Percentiles rank a stretch among this genome's conserved stretches.
phyloP scores from a whole-genome alignment of 2,797 vertebrate species.

The Tragopan temminckii region DNA sequence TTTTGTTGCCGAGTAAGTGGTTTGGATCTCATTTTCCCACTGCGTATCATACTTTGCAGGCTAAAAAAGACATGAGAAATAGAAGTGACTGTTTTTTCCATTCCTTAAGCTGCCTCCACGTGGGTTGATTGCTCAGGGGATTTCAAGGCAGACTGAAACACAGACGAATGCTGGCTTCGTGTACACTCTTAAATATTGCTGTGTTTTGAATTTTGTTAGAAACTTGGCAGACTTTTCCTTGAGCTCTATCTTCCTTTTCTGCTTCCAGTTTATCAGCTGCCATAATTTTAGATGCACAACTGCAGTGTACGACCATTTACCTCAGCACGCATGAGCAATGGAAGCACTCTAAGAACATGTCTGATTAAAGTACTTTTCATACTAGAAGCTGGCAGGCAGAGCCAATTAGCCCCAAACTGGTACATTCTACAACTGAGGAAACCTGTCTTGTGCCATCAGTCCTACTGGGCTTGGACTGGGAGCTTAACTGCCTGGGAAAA shows the following conservation, averaged over 20 bases:
- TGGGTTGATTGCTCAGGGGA: constrained; percentile 76
- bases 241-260: constrained; percentile 57
- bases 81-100: constrained; percentile 73
- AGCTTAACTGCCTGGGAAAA: neutral
- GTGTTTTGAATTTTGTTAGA: constrained; percentile 73
- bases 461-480: constrained; percentile 11
- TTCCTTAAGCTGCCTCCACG: constrained; percentile 69
- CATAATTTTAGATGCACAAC: constrained; percentile 58
- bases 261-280: constrained; percentile 68
- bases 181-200: constrained; percentile 64
- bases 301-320: neutral
- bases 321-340: neutral
- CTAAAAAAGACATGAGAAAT: constrained; percentile 72
- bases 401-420: constrained; percentile 13
- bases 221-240: constrained; percentile 69
- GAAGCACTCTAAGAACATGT: neutral
- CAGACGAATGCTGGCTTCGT: constrained; percentile 73
- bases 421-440: neutral
- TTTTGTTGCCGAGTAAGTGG: constrained; percentile 27
- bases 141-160: constrained; percentile 76
- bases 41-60: constrained; percentile 29
- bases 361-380: neutral
- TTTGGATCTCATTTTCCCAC: constrained; percentile 65
- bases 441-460: neutral
- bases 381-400: constrained; percentile 11